phyloP scores from a whole-genome alignment of 2,888 invertebrate genomes.

The Eucera pruinosa region DNA sequence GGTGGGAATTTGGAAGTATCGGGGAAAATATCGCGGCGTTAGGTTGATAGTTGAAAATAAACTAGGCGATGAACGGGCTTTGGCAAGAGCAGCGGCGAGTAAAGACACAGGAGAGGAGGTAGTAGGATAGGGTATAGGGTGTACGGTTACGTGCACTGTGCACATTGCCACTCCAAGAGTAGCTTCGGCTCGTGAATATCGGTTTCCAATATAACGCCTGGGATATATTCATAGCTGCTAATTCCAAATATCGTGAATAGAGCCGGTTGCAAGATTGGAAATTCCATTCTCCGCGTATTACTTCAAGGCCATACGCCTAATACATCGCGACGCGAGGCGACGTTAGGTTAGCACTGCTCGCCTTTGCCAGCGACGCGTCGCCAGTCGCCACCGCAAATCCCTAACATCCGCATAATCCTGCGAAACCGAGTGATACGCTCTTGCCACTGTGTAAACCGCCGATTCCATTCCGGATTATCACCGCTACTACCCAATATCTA shows the following conservation, averaged over 20 bases:
- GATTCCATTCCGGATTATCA: slow-evolving; percentile 58
- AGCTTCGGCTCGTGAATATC: slow-evolving; percentile 63
- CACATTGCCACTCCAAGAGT: slow-evolving; percentile 45
- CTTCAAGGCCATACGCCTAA: slow-evolving; percentile 28
- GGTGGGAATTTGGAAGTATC: not conserved
- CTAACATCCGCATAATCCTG: slow-evolving; percentile 56
- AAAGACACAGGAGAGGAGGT: slow-evolving; percentile 35
- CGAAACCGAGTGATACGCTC: slow-evolving; percentile 49
- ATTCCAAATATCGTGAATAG: slow-evolving; percentile 61
- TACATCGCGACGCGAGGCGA: slow-evolving; percentile 26
- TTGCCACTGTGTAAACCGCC: slow-evolving; percentile 54
- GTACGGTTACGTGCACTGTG: slow-evolving; percentile 38
- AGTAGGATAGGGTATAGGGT: slow-evolving; percentile 34
- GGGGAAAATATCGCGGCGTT: not conserved
- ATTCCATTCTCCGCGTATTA: slow-evolving; percentile 50
- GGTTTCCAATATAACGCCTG: slow-evolving; percentile 69
- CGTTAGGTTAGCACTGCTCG: no score
- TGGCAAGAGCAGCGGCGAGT: slow-evolving; percentile 8
- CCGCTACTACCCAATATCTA: slow-evolving; percentile 23
- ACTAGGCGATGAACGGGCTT: slow-evolving; percentile 35
- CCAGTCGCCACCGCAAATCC: slow-evolving; percentile 52
- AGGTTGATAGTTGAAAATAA: slow-evolving; percentile 38
- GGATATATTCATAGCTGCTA: slow-evolving; percentile 57
- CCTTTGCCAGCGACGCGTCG: no score
- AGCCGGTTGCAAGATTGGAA: slow-evolving; percentile 58